These are phyloP conservation scores for Scalopus aquaticus DNA, from an alignment of 2,113 vertebrate genomes.

Conservation along the genomic window DNA sequence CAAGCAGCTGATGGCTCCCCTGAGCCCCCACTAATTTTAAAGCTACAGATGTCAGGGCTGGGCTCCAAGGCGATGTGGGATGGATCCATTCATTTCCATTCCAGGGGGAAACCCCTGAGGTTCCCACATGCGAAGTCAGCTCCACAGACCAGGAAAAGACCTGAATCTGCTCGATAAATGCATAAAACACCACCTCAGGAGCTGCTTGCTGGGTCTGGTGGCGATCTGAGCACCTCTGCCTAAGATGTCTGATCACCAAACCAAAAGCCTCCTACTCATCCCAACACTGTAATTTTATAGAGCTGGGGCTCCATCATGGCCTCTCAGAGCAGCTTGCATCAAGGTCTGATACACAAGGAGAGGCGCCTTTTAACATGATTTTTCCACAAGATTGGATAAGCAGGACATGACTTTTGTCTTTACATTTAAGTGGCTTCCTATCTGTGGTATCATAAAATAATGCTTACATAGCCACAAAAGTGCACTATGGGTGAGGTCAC, in stretches of 20 bases:
- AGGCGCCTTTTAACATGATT: neutral
- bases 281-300: neutral
- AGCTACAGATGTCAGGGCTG: constrained; percentile 51
- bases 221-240: neutral
- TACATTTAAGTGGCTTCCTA: neutral
- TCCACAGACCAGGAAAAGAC: constrained; percentile 52
- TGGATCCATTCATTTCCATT: constrained; percentile 55
- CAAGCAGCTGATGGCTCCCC: constrained; percentile 34
- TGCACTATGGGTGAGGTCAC: neutral
- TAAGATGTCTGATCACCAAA: constrained; percentile 20
- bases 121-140: constrained; percentile 56
- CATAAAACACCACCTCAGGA: neutral
- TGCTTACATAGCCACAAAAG: neutral
- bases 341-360: too few relatives aligned
- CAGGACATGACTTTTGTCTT: neutral
- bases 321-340: too few relatives aligned
- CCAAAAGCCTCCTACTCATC: neutral
- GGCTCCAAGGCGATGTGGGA: constrained; percentile 18
- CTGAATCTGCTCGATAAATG: constrained; percentile 57
- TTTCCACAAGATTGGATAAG: neutral
- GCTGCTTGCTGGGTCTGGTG: neutral
- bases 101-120: neutral
- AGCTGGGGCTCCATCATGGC: too few relatives aligned
- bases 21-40: constrained; percentile 64
- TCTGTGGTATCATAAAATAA: neutral